Evolutionary conservation across 2,888 invertebrate genomes (phyloP).

Genomic region (Lithodes maja): DNA sequence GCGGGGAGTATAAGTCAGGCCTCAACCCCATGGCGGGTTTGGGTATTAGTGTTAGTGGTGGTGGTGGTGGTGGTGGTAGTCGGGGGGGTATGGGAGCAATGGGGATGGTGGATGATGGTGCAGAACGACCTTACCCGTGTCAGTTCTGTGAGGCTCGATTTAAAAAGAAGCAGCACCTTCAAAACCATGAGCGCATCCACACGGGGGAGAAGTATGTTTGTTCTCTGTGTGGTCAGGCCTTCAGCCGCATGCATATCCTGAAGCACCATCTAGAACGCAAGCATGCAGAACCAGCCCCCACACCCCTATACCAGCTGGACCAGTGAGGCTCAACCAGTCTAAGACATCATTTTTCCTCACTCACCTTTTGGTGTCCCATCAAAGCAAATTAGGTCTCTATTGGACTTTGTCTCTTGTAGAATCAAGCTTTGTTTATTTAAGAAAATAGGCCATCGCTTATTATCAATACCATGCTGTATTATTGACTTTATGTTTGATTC

Average conservation of each 20-base stretch:
- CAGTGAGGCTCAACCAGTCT: conserved; percentile 1
- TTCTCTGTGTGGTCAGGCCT: conserved; percentile 68
- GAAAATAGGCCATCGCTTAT: too few species aligned
- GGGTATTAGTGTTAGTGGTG: not conserved
- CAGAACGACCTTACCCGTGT: conserved; percentile 67
- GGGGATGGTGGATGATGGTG: conserved; percentile 41
- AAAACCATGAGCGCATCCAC: conserved; percentile 70
- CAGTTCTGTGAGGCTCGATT: conserved; percentile 69
- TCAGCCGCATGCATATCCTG: conserved; percentile 69
- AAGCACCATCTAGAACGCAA: conserved; percentile 69
- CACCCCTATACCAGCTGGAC: conserved; percentile 38
- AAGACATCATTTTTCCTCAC: too few species aligned
- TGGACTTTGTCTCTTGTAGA: too few species aligned
- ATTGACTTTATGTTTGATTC: too few species aligned
- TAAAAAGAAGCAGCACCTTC: conserved; percentile 70
- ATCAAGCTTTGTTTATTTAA: too few species aligned
- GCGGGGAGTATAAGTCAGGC: conserved; percentile 4
- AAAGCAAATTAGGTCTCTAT: too few species aligned
- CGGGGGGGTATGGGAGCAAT: not conserved
- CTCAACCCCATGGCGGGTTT: conserved; percentile 22
- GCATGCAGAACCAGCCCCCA: conserved; percentile 44
- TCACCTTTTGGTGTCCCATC: too few species aligned
- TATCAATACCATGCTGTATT: too few species aligned
- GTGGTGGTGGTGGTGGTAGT: not conserved
- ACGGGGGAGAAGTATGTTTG: conserved; percentile 70